Evolutionary conservation across 2,797 vertebrate species (phyloP).

Genomic region (Crenichthys baileyi): DNA sequence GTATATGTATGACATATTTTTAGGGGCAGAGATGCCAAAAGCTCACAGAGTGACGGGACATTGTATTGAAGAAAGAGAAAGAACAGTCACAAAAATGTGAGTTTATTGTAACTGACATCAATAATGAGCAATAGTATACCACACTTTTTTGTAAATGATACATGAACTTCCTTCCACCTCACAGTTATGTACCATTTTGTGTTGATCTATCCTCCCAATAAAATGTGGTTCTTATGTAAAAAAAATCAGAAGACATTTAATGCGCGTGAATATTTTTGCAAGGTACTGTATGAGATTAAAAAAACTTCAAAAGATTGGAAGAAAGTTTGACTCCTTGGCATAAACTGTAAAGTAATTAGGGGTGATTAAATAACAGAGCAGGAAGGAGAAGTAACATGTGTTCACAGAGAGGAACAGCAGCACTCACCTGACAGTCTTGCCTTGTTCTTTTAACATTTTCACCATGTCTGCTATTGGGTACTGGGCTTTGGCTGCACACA

Average conservation of each 20-base stretch:
- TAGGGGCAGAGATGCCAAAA: background rate
- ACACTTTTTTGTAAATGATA: background rate
- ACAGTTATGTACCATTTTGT: background rate
- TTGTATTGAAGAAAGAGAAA: background rate
- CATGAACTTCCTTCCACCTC: background rate
- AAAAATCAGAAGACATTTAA: background rate
- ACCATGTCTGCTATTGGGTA: slow-evolving; percentile 87
- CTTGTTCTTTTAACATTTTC: slow-evolving; percentile 85
- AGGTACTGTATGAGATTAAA: background rate
- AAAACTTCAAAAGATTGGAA: background rate
- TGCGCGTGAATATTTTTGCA: background rate
- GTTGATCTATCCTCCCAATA: background rate
- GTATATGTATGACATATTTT: background rate
- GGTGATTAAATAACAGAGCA: background rate
- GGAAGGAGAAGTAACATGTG: background rate
- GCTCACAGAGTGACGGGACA: background rate
- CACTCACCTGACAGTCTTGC: slow-evolving; percentile 81
- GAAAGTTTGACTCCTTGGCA: background rate
- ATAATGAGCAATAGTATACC: background rate
- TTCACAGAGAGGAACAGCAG: background rate
- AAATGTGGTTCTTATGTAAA: background rate
- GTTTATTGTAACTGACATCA: background rate
- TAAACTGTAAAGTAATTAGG: background rate
- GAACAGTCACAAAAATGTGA: background rate
- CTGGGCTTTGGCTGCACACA: slow-evolving; percentile 87